Evolutionary conservation across 2,797 vertebrate genomes (phyloP), one percentile per base, ranked within the genome.

Genomic region (Trematomus bernacchii): DNA sequence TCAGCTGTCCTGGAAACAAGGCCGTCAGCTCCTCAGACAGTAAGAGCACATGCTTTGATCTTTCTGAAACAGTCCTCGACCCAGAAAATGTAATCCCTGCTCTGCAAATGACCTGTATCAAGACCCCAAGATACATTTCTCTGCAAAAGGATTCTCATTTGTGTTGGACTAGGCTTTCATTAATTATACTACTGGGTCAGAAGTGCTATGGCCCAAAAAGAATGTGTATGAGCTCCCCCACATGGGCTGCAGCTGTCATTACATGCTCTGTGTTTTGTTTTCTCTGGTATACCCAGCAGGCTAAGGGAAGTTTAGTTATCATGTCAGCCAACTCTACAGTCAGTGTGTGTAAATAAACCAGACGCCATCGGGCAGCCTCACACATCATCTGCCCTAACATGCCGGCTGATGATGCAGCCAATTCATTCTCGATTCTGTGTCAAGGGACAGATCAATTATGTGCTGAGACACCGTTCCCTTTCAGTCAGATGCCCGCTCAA

Each of bases 1-100:
- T 94, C 98, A 99, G 89, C 95, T 99, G 93, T 98, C 97, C 92
- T 99, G 98, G 98, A 99, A 98, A 92, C 98, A 99, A 93, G 98
- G 98, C 64, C 96, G 97, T 2, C 98, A 99, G 83, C 96, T 99
- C 73, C 96, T 99, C 87, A 96, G 98, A 93, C 98, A 99, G 98
- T 99, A 93, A 97, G 98, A 96, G 64, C 47, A 54, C 60, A 33
- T 1, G 47, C 42, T 66, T 58, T 52, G 51, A 40, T 72, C 30
- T 16, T 27, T 64, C 14, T 40, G 33, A 52, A 55, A 33, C 23
- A 0, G 18, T 23, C 14, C 54, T 60, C 50, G 77, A 44, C 61
- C 66, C 53, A 75, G 47, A 74, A 81, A 82, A 37, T 55, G 18
- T 18, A 15, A 72, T 66, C 30, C 8, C 27, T 33, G 6, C 48